Evolutionary conservation across 2,888 invertebrate genomes (phyloP).

Genomic region (Lypha dubia): DNA sequence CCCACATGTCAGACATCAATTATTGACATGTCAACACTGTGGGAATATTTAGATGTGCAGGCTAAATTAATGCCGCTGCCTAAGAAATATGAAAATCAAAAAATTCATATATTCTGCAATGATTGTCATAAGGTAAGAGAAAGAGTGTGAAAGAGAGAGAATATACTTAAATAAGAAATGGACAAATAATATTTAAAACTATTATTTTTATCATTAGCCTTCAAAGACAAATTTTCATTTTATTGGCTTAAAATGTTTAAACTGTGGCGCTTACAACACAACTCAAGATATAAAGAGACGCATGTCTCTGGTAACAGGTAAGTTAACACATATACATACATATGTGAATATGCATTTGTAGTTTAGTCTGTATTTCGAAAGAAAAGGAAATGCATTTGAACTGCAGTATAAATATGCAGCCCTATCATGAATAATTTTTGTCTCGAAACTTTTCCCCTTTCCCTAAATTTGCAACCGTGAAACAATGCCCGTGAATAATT

Average conservation of each 20-base stretch:
- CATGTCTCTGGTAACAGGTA: slow-evolving; percentile 79
- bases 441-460: no score
- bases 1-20: slow-evolving; percentile 95
- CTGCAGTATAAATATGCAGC: no score
- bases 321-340: slow-evolving; percentile 5
- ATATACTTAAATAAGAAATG: background rate
- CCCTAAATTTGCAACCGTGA: no score
- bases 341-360: no score
- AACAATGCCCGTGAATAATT: no score
- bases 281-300: slow-evolving; percentile 86
- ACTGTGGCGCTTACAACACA: slow-evolving; percentile 96
- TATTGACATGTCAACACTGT: slow-evolving; percentile 91
- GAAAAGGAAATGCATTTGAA: no score
- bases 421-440: no score
- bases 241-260: slow-evolving; percentile 92
- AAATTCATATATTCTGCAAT: slow-evolving; percentile 93
- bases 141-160: background rate
- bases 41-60: slow-evolving; percentile 91
- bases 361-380: no score
- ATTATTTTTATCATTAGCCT: slow-evolving; percentile 85
- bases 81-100: slow-evolving; percentile 90
- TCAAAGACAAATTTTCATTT: slow-evolving; percentile 93
- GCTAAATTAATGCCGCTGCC: slow-evolving; percentile 93
- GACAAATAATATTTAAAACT: slow-evolving; percentile 1
- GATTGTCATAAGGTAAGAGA: slow-evolving; percentile 93